Evolutionary conservation across 2,113 vertebrate species (phyloP).

Genomic region (Pituophis catenifer): DNA sequence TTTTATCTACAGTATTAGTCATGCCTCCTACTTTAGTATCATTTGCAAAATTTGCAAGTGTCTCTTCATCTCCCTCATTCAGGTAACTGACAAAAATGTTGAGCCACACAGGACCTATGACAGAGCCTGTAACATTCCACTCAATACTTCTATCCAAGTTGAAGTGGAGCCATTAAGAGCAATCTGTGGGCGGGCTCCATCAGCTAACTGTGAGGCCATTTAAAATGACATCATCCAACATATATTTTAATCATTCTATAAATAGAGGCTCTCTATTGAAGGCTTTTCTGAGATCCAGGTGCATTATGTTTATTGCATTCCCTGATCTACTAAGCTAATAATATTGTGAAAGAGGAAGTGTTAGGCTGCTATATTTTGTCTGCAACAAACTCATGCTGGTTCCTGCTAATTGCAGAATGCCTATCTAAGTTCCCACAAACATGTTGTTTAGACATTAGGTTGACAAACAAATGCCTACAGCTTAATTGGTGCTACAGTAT

Average conservation of each 20-base stretch:
- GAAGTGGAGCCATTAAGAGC: background rate
- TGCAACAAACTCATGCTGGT: background rate
- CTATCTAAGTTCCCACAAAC: background rate
- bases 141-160: background rate
- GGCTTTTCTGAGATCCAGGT: background rate
- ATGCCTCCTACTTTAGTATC: background rate
- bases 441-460: background rate
- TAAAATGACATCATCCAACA: background rate
- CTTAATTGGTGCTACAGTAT: background rate
- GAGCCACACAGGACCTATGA: background rate
- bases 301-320: background rate
- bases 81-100: background rate
- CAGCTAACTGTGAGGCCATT: background rate
- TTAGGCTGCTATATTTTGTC: background rate
- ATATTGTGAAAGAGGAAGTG: background rate
- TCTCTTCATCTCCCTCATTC: background rate
- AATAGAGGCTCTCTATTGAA: background rate
- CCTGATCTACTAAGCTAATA: background rate
- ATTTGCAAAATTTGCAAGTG: background rate
- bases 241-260: background rate
- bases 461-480: background rate
- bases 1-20: background rate
- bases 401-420: background rate
- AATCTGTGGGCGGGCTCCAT: background rate
- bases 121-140: background rate